Conservation (phyloP, 2,888 invertebrate genomes). For the Microchrysa polita region DNA sequence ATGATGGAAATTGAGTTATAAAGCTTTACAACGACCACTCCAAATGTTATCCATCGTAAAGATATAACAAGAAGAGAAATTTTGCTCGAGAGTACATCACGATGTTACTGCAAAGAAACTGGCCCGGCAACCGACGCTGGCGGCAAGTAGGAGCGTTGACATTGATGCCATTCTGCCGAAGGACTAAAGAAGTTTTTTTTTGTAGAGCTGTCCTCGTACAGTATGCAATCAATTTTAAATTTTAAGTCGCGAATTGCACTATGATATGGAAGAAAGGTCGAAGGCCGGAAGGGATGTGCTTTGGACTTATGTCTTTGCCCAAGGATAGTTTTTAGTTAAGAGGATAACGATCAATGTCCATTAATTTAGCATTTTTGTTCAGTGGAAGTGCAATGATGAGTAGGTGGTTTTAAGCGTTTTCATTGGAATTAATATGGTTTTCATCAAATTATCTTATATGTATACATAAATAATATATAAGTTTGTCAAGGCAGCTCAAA, state of each 20-base stretch:
- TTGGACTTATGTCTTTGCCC: too few relatives aligned
- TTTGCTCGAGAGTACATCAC: not conserved
- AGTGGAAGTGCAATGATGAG: too few relatives aligned
- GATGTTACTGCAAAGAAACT: not conserved
- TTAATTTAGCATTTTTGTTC: too few relatives aligned
- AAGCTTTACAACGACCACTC: not conserved
- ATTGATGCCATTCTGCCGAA: not conserved
- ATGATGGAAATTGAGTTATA: slow-evolving; percentile 12
- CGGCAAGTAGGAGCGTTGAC: not conserved
- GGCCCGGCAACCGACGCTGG: too few relatives aligned
- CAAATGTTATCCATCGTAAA: not conserved
- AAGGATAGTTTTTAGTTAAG: too few relatives aligned
- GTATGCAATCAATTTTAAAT: not conserved
- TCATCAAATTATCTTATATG: too few relatives aligned
- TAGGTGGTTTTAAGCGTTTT: too few relatives aligned
- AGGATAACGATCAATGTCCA: too few relatives aligned
- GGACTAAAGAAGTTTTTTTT: not conserved
- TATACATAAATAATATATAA: too few relatives aligned
- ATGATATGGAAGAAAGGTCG: not conserved
- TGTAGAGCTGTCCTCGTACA: not conserved
- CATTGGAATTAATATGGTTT: too few relatives aligned
- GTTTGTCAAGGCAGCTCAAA: too few relatives aligned
- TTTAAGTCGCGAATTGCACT: not conserved
- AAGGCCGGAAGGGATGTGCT: too few relatives aligned
- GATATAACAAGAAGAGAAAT: not conserved